Base-by-base conservation (phyloP, 1,140 invertebrate species). In the Steinernema feltiae region DNA sequence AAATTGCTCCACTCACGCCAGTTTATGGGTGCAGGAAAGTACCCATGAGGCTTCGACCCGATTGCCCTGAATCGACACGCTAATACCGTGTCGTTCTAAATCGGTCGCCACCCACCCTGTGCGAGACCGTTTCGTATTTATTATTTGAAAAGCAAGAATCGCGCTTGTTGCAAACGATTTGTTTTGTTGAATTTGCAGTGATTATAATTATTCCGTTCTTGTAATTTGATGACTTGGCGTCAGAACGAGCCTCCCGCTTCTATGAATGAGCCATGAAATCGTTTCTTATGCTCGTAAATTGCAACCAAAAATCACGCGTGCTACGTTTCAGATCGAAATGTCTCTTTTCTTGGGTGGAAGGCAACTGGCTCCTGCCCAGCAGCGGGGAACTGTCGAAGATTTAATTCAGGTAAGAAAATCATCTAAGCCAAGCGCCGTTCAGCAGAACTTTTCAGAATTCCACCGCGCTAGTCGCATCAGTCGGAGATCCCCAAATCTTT, bases 391-490 rank as follows among this genome's bases (percentile, higher is more conserved):
- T 12, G 24, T 63, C 24, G 53, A 63, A 7, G 35, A 18, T 41
- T 18, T 41, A 7, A 41, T 41, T 41, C 35, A 41, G 35, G 35
- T 41, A 18, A 41, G 7, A 18, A 18, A 41, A 18, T 41, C 35
- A 41, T 41, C 7, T 41, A 7, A 7, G 7, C 18, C 35, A 18
- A 41, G 7, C 18, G 7, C 18, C 7, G 18, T 18, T 41, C 7
- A 41, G 7, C 35, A 7, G 18, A 41, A 7, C 7, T 24, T 73
- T 78, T 71, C 70, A 78, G 76, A 32, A 71, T 1, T 76, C 76
- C 30, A 63, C 71, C 32, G 32, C 77, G 29, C 46, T 78, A 3
- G 77, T 78, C 0, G 46, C 46, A 29, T 79, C 77, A 2, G n/a
- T 46, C 2, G 71, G 32, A 27, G 48, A 70, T 46, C 77, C 77